A percentile compares a stretch with the other conserved stretches of the same genome.
Conservation (phyloP, 2,113 vertebrate species). For the Motacilla alba region DNA sequence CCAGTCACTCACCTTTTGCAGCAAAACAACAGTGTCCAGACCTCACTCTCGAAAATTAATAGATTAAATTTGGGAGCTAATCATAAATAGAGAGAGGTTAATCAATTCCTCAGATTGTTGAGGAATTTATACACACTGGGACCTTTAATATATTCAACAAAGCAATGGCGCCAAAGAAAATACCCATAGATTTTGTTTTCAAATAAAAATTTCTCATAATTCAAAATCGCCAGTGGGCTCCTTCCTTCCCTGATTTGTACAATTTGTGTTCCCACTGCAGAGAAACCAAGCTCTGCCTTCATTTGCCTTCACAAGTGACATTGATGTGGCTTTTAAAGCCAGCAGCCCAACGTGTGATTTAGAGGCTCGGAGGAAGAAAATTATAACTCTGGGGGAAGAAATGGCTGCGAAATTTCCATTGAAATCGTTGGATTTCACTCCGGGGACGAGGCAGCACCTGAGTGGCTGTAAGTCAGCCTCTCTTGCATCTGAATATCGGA, state of each 20-base stretch:
- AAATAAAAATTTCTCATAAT: constrained; percentile 14
- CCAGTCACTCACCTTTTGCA: background rate
- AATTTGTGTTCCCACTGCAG: constrained; percentile 21
- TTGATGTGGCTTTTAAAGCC: constrained; percentile 30
- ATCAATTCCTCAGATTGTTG: background rate
- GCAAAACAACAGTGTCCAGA: background rate
- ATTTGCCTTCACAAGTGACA: constrained; percentile 12
- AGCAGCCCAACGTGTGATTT: constrained; percentile 18
- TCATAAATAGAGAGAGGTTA: background rate
- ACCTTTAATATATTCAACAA: background rate
- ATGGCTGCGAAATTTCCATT: background rate
- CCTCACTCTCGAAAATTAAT: background rate
- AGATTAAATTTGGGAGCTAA: background rate
- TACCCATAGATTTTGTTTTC: background rate
- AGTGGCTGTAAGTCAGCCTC: background rate
- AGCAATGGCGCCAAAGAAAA: background rate
- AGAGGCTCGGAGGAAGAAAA: constrained; percentile 27
- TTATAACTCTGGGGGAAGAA: constrained; percentile 1
- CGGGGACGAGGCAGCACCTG: background rate
- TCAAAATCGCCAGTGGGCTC: background rate
- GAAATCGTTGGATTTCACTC: background rate
- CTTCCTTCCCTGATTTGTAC: background rate
- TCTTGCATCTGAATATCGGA: background rate
- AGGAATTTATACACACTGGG: background rate
- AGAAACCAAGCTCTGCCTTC: background rate